Conservation (phyloP, 1,140 invertebrate genomes). For the Pinna nobilis region DNA sequence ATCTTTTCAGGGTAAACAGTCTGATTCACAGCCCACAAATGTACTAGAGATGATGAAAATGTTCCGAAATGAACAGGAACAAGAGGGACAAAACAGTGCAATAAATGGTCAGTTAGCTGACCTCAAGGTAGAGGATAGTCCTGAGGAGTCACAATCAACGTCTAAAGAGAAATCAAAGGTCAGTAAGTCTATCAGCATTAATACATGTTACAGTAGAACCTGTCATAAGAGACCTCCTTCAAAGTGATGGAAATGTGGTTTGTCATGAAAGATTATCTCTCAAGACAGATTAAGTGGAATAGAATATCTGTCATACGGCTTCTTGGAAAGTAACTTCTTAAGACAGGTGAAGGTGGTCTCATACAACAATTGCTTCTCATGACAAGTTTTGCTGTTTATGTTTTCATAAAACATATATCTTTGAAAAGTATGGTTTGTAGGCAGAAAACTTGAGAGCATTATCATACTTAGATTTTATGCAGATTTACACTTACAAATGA, state of each 20-base stretch:
- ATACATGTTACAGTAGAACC: constrained; percentile 8
- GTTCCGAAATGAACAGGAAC: constrained; percentile 59
- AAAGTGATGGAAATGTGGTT: not conserved
- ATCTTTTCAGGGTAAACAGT: constrained; percentile 42
- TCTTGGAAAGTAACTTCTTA: not conserved
- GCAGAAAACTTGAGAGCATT: too few relatives aligned
- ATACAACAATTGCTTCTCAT: too few relatives aligned
- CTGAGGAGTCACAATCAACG: not conserved
- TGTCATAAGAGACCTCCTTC: not conserved
- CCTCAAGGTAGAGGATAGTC: not conserved
- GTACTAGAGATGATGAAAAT: constrained; percentile 70
- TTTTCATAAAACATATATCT: too few relatives aligned
- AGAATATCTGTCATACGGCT: not conserved
- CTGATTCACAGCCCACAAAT: constrained; percentile 55
- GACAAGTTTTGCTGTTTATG: too few relatives aligned
- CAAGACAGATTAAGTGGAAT: not conserved
- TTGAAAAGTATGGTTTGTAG: too few relatives aligned
- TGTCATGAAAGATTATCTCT: too few relatives aligned
- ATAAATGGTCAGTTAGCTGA: constrained; percentile 42
- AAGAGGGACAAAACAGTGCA: constrained; percentile 53
- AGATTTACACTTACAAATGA: too few relatives aligned
- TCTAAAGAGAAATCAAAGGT: not conserved
- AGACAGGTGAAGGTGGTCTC: too few relatives aligned
- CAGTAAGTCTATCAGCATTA: constrained; percentile 8
- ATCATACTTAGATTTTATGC: too few relatives aligned